Conservation (phyloP, 1,140 invertebrate species). For the Pachypsylla venusta region DNA sequence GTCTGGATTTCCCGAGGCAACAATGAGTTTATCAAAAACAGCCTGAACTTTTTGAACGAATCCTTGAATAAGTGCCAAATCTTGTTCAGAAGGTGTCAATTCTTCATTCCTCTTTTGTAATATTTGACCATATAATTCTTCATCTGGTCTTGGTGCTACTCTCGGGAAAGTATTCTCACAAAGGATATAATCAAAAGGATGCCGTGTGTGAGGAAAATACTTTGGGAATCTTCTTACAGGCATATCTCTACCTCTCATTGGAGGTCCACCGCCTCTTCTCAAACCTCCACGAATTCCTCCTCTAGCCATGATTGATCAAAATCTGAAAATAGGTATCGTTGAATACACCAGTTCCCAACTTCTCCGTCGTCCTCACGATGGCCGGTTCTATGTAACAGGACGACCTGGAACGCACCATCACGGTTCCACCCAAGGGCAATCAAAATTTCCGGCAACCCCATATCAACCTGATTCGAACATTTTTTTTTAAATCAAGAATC, state of each 20-base stretch:
- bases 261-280: slow-evolving; percentile 50
- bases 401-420: too few species aligned
- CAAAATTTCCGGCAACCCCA: too few species aligned
- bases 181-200: slow-evolving; percentile 79
- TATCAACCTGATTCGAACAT: too few species aligned
- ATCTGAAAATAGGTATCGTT: too few species aligned
- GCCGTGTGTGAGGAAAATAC: slow-evolving; percentile 33
- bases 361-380: too few species aligned
- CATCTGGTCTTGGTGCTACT: slow-evolving; percentile 66
- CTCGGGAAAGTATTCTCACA: slow-evolving; percentile 77
- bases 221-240: slow-evolving; percentile 54
- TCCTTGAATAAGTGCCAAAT: slow-evolving; percentile 80
- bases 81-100: slow-evolving; percentile 70
- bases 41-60: slow-evolving; percentile 85
- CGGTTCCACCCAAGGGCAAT: too few species aligned
- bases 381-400: too few species aligned
- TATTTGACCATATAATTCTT: slow-evolving; percentile 58
- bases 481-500: too few species aligned
- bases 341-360: too few species aligned
- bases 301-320: neutral
- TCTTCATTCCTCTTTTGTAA: slow-evolving; percentile 80
- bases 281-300: slow-evolving; percentile 31
- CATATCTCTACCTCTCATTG: slow-evolving; percentile 28
- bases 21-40: slow-evolving; percentile 82
- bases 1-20: slow-evolving; percentile 84